A percentile compares a stretch with the other conserved stretches of the same genome.
Evolutionary conservation across 1,140 invertebrate species (phyloP).

Genomic region (Tribolium madens): DNA sequence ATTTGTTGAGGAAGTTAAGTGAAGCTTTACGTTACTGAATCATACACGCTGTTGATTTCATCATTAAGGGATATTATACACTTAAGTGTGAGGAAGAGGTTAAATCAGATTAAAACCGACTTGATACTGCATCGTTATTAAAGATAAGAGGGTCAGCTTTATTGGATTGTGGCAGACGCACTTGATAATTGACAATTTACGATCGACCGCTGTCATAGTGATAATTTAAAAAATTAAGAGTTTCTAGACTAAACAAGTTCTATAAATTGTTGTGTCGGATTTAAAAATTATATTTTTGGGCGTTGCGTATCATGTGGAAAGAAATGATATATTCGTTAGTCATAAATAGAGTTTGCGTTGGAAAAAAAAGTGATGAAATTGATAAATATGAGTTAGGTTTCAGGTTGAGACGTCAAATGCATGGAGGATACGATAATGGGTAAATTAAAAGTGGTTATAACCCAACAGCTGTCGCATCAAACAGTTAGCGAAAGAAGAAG

Average conservation of each 20-base stretch:
- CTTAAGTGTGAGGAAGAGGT: constrained; percentile 10
- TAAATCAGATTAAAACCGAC: constrained; percentile 23
- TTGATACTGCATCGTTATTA: constrained; percentile 13
- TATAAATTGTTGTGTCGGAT: constrained; percentile 36
- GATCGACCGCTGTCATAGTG: constrained; percentile 6
- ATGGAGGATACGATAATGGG: constrained; percentile 28
- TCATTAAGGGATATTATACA: constrained; percentile 1
- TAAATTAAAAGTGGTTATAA: constrained; percentile 34
- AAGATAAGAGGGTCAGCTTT: constrained; percentile 16
- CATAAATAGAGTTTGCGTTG: not conserved
- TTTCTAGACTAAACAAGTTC: not conserved
- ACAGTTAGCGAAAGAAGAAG: constrained; percentile 27
- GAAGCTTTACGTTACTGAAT: constrained; percentile 13
- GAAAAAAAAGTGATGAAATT: constrained; percentile 20
- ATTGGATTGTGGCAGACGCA: constrained; percentile 30
- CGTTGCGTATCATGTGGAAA: not conserved
- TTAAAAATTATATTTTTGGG: constrained; percentile 36
- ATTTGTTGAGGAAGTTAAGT: not conserved
- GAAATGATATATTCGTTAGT: constrained; percentile 4
- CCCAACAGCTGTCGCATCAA: constrained; percentile 34
- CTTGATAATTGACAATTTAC: constrained; percentile 25
- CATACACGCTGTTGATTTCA: constrained; percentile 11
- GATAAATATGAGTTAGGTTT: constrained; percentile 24
- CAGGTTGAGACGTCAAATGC: constrained; percentile 4
- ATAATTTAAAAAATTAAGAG: constrained; percentile 19